phyloP scores from a whole-genome alignment of 1,140 invertebrate genomes.

The Lethrus apterus region DNA sequence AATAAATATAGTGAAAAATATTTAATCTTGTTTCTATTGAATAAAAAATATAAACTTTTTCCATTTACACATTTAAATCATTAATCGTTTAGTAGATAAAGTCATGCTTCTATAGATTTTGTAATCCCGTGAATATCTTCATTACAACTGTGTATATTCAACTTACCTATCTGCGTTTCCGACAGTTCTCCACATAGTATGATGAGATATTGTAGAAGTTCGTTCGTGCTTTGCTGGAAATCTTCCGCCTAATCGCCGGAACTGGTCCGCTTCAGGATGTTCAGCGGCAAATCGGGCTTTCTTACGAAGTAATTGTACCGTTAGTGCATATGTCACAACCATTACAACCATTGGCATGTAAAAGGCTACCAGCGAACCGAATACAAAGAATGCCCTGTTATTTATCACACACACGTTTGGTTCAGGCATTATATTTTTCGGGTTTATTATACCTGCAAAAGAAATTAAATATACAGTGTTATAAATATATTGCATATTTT shows the following conservation, averaged over 20 bases:
- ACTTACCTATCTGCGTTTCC: constrained; percentile 36
- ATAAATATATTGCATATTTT: too few relatives aligned
- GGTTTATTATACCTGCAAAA: constrained; percentile 58
- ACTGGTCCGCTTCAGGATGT: constrained; percentile 51
- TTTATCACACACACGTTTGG: constrained; percentile 73
- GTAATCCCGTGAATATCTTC: too few relatives aligned
- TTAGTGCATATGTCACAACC: constrained; percentile 83
- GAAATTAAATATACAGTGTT: too few relatives aligned
- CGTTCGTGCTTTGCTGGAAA: constrained; percentile 49
- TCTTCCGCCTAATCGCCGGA: constrained; percentile 52
- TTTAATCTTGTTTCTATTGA: too few relatives aligned
- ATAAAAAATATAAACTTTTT: too few relatives aligned
- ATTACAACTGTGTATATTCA: too few relatives aligned
- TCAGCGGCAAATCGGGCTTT: constrained; percentile 62
- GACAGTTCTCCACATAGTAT: constrained; percentile 43
- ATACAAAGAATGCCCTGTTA: constrained; percentile 78
- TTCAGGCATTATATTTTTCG: constrained; percentile 68
- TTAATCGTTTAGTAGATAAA: too few relatives aligned
- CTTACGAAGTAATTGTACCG: constrained; percentile 72
- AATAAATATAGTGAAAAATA: too few relatives aligned
- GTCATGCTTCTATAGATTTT: too few relatives aligned
- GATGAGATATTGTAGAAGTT: constrained; percentile 37
- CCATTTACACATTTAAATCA: too few relatives aligned
- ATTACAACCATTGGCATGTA: constrained; percentile 91
- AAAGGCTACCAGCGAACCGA: constrained; percentile 83